Evolutionary conservation across 64 coral and sea anemone genomes (phyloP), one percentile per base, ranked within the genome.

Genomic region (Stichodactyla helianthus): DNA sequence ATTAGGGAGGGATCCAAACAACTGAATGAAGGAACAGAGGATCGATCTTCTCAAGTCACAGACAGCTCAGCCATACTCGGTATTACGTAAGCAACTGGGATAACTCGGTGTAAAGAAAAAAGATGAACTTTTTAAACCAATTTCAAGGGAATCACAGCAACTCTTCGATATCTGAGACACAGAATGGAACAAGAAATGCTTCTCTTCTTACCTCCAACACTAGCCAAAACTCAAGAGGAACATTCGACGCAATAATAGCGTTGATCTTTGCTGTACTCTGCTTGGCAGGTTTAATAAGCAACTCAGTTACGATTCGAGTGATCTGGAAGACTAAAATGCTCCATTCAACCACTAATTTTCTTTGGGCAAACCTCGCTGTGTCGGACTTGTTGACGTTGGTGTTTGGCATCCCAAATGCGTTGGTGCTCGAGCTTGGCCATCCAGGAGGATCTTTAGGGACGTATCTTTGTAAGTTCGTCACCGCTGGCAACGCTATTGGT

Each of bases 401-500:
- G 14, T 55, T 76, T 1, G 50, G 22, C 0, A 31, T 74, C 25
- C 68, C 68, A 10, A 74, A 74, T 35, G 68, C 68, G 25, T 6
- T 74, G 20, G 68, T 25, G 17, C 22, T 74, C 0, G 22, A 74
- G 23, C 3, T 74, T 13, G 52, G 51, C 19, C 74, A 68, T 58
- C 79, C 63, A 19, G 11, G n/a, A 12, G 68, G 25, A 11, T 11
- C 4, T 10, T 31, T 74, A 26, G 68, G 68, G 25, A 82, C 71
- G 16, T 89, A 86, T 15, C 64, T 90, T 71, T 94, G 92, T 83
- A 94, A 90, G 57, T 90, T 90, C 77, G 71, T 94, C 10, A 79
- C 55, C 18, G 87, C 26, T 8, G 82, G 60, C 62, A 50, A 27
- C 6, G 58, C 84, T 3, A 11, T 82, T 50, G 26, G 76, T 5